Conservation (phyloP, 2,888 invertebrate genomes). For the Aproaerema taeniolella region DNA sequence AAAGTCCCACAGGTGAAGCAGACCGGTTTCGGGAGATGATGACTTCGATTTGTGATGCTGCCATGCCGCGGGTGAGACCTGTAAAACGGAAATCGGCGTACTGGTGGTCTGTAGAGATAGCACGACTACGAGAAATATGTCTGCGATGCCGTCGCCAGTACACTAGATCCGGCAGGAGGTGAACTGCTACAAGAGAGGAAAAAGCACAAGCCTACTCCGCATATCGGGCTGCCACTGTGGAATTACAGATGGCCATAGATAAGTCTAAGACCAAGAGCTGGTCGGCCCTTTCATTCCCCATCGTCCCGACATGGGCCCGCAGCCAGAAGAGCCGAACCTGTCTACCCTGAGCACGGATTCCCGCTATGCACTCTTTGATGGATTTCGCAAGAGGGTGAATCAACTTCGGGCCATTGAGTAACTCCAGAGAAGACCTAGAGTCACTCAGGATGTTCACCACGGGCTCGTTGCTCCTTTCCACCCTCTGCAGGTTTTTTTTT, state of each 20-base stretch:
- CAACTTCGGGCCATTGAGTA: too few relatives aligned
- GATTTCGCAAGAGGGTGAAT: too few relatives aligned
- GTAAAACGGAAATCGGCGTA: background rate
- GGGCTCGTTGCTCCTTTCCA: too few relatives aligned
- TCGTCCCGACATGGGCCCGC: background rate
- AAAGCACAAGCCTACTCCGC: background rate
- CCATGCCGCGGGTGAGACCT: background rate
- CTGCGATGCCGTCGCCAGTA: background rate
- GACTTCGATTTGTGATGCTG: background rate
- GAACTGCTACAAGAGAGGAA: background rate
- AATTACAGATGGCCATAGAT: background rate
- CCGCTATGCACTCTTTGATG: too few relatives aligned
- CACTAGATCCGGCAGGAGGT: background rate
- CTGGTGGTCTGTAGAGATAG: background rate
- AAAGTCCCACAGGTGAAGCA: background rate
- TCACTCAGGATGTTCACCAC: background rate
- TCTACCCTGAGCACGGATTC: background rate
- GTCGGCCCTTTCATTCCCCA: background rate
- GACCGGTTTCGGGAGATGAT: background rate
- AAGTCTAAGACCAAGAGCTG: background rate
- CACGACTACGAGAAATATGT: background rate
- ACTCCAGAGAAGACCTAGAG: too few relatives aligned
- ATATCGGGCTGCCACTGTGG: background rate
- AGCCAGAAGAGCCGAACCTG: background rate
- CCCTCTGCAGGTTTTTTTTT: too few relatives aligned